A percentile compares a stretch with the other conserved stretches of the same genome.
phyloP scores from a whole-genome alignment of 2,113 vertebrate species.

The Smithornis capensis region DNA sequence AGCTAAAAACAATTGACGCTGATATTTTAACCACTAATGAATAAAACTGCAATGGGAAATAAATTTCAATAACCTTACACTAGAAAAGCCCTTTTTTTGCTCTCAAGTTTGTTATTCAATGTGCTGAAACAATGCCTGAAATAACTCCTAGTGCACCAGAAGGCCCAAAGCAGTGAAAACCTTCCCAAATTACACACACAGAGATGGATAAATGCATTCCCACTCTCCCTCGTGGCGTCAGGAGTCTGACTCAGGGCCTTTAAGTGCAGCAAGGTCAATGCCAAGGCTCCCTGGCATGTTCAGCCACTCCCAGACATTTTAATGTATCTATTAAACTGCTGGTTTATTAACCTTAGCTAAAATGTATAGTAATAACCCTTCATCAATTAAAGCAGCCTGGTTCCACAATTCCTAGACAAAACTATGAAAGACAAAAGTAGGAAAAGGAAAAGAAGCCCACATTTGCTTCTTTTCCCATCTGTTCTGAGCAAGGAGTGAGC shows the following conservation, averaged over 20 bases:
- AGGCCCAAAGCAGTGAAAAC: constrained; percentile 17
- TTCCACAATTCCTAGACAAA: constrained; percentile 65
- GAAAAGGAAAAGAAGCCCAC: neutral
- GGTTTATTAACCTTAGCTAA: constrained; percentile 72
- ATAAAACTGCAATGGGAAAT: neutral
- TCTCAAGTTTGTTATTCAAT: neutral
- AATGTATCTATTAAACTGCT: constrained; percentile 72
- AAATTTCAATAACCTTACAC: neutral
- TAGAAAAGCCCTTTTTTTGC: neutral
- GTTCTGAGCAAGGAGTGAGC: neutral
- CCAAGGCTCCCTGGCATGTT: constrained; percentile 21
- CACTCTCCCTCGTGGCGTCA: constrained; percentile 43
- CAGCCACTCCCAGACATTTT: constrained; percentile 61
- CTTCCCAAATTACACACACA: neutral
- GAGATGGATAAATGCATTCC: neutral
- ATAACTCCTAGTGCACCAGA: neutral
- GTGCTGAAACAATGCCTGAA: constrained; percentile 42
- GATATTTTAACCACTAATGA: constrained; percentile 42
- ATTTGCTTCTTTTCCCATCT: constrained; percentile 11
- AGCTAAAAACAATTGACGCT: neutral
- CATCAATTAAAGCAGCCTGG: constrained; percentile 57
- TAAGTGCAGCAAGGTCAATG: constrained; percentile 68
- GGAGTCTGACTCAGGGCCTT: constrained; percentile 63
- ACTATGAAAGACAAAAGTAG: neutral
- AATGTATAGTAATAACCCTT: constrained; percentile 23